phyloP scores from a whole-genome alignment of 2,888 invertebrate species.

The Unio pictorum region DNA sequence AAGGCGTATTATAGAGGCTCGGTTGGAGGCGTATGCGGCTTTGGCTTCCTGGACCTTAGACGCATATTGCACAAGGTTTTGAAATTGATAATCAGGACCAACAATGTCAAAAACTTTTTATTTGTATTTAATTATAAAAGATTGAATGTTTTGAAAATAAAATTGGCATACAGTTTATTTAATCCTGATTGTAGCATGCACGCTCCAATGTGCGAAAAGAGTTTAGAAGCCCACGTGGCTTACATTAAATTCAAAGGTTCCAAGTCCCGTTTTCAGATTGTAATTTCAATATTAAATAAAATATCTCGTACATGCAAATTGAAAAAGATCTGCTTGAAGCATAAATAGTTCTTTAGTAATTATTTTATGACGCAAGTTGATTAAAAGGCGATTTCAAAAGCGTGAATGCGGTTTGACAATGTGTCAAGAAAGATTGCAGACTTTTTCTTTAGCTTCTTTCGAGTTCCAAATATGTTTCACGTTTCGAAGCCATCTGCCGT shows the following conservation, averaged over 20 bases:
- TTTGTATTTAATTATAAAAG: too few relatives aligned
- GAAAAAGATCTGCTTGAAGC: constrained; percentile 36
- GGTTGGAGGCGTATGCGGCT: too few relatives aligned
- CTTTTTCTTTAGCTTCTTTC: constrained; percentile 38
- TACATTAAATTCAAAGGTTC: constrained; percentile 39
- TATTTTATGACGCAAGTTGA: constrained; percentile 43
- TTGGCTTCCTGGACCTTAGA: too few relatives aligned
- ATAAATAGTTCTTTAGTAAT: constrained; percentile 33
- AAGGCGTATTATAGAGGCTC: too few relatives aligned
- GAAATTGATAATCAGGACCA: too few relatives aligned
- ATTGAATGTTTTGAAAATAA: too few relatives aligned
- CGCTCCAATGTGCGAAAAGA: too few relatives aligned
- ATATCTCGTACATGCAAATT: constrained; percentile 32
- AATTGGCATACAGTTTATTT: too few relatives aligned
- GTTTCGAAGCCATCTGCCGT: constrained; percentile 49
- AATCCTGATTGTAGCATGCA: too few relatives aligned
- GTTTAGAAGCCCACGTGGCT: constrained; percentile 30
- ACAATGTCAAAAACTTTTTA: too few relatives aligned
- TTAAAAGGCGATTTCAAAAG: constrained; percentile 40
- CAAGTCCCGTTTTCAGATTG: constrained; percentile 27
- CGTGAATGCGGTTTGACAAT: constrained; percentile 32
- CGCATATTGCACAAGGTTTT: too few relatives aligned
- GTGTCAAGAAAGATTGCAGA: constrained; percentile 40
- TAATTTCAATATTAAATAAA: constrained; percentile 34
- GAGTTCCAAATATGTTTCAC: constrained; percentile 25